Evolutionary conservation across 2,797 vertebrate species (phyloP), one percentile per base, ranked within the genome.

Genomic region (Coregonus suidteri): DNA sequence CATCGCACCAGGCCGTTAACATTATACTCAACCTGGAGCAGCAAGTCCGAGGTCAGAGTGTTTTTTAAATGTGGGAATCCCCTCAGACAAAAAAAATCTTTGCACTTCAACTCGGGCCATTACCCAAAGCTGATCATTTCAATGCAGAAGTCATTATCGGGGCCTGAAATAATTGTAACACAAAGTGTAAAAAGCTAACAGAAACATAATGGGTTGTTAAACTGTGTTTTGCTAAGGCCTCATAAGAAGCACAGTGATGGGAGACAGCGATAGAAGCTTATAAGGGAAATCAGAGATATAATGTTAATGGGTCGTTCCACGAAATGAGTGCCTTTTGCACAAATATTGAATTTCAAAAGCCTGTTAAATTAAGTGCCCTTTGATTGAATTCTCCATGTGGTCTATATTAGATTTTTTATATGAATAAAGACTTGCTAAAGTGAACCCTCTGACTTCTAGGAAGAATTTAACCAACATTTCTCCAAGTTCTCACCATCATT

Each of bases 21-120:
- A 56, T 56, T 94, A 99, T 99, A 93, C 96, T 99, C 93, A 97
- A 96, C 95, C 95, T 99, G 96, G 98, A 99, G 95, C 97, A 98
- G 95, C 98, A 99, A 97, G 98, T 99, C 92, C 94, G 98, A 99
- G 98, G 98, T 99, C 96, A 98, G 98, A 98, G 90, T 88, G 88
- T 47, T 3, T 56, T 56, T 18, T 1, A 54, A 56, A 56, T 47
- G 41, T 47, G 0, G 0, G 9, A 47, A 47, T 47, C 9, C 15
- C 16, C 53, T 54, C 15, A 0, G 53, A 56, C 53, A n/a, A 56
- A 56, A 56, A 47, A 47, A n/a, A 56, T 56, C 53, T 56, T 56
- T 56, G 53, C 53, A 56, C 53, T 56, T 56, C 16, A n/a, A 9
- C 9, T 11, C 9, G 41, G 53, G 53, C 16, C 53, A 16, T 54